Evolutionary conservation across 2,113 vertebrate genomes (phyloP).

Genomic region (Eptatretus burgeri): DNA sequence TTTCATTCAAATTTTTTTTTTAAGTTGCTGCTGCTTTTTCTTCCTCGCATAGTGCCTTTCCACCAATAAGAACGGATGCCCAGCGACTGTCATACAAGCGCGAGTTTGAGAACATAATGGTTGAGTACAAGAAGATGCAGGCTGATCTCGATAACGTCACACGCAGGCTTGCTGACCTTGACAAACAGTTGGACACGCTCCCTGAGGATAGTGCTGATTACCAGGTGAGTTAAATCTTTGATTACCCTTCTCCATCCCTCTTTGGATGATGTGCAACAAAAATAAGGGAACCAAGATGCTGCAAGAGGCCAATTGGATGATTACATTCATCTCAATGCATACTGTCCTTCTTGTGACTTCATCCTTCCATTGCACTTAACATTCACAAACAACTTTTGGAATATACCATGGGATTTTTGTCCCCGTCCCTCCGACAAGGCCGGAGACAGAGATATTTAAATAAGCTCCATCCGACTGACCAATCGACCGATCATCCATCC

Average conservation of each 20-base stretch:
- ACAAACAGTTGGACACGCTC: constrained; percentile 22
- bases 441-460: no score
- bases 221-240: constrained; percentile 16
- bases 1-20: not conserved
- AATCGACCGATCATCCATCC: no score
- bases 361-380: no score
- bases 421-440: no score
- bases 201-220: constrained; percentile 26
- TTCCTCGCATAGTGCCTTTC: constrained; percentile 13
- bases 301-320: no score
- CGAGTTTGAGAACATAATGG: constrained; percentile 29
- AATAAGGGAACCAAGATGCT: no score
- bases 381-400: no score
- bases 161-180: constrained; percentile 19
- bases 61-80: constrained; percentile 20
- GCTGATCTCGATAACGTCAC: constrained; percentile 29
- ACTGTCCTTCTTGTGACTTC: no score
- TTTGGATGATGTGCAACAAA: no score
- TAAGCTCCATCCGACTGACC: no score
- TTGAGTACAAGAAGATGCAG: constrained; percentile 32
- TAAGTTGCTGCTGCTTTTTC: not conserved
- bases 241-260: not conserved
- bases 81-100: constrained; percentile 26
- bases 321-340: no score
- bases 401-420: no score